Conservation (phyloP, 2,888 invertebrate species). For the Orthosia cruda region DNA sequence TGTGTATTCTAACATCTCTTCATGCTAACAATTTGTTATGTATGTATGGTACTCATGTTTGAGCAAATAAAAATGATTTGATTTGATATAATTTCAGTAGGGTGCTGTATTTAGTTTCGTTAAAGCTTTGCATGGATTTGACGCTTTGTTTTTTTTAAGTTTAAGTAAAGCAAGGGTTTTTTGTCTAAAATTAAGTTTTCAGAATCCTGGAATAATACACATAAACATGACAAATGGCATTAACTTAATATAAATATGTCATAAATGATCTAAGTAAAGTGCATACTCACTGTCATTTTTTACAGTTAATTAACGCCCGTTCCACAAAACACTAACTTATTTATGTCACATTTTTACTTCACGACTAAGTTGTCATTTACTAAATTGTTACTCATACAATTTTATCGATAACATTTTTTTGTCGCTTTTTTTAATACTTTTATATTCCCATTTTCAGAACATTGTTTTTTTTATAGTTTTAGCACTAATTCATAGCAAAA, state of each 20-base stretch:
- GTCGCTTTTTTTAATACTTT: no score
- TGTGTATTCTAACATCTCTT: no score
- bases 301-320: background rate
- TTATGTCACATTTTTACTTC: background rate
- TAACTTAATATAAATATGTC: background rate
- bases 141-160: background rate
- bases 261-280: background rate
- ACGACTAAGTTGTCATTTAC: background rate
- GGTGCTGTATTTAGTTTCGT: background rate
- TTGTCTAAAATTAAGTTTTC: background rate
- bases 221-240: background rate
- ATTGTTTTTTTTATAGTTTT: no score
- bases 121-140: background rate
- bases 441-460: no score
- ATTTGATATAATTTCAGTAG: conserved; percentile 4
- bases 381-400: no score
- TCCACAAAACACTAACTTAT: background rate
- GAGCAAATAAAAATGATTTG: no score
- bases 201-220: no score
- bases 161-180: background rate
- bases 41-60: no score
- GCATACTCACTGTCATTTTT: background rate
- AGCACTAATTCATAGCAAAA: background rate
- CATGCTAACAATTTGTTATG: no score
- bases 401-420: no score